These are phyloP conservation scores for Argynnis bischoffii DNA, from an alignment of 2,888 invertebrate species.

Conservation along the genomic window DNA sequence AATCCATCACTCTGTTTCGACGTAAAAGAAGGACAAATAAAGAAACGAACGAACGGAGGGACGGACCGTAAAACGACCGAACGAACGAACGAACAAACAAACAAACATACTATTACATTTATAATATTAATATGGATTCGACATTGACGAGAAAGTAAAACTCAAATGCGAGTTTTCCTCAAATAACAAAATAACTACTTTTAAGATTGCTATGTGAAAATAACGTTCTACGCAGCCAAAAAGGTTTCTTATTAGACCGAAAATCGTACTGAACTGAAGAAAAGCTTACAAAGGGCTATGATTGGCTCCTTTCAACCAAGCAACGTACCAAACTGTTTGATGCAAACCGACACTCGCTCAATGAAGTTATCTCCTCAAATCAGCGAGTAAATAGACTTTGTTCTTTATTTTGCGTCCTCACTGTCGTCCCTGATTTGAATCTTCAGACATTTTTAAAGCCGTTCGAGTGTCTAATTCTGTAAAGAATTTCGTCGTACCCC, in stretches of 20 bases:
- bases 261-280: conserved; percentile 37
- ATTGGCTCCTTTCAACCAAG: conserved; percentile 28
- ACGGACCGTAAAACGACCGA: too few species aligned
- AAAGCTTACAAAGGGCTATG: conserved; percentile 40
- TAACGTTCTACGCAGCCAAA: conserved; percentile 13
- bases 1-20: too few species aligned
- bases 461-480: conserved; percentile 29
- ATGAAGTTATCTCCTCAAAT: conserved; percentile 39
- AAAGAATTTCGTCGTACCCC: conserved; percentile 28
- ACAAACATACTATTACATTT: too few species aligned
- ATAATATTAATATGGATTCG: too few species aligned
- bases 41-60: too few species aligned
- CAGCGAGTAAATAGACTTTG: conserved; percentile 36
- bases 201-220: conserved; percentile 12
- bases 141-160: too few species aligned
- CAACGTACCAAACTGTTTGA: conserved; percentile 33
- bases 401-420: conserved; percentile 30
- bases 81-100: too few species aligned
- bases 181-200: conserved; percentile 3
- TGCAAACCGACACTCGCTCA: conserved; percentile 31
- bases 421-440: conserved; percentile 34
- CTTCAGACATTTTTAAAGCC: conserved; percentile 31
- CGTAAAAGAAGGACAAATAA: too few species aligned
- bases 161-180: neutral
- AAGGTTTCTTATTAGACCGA: conserved; percentile 23